These are phyloP conservation scores for Aphidius colemani DNA, from an alignment of 2,888 invertebrate species.

Conservation along the genomic window DNA sequence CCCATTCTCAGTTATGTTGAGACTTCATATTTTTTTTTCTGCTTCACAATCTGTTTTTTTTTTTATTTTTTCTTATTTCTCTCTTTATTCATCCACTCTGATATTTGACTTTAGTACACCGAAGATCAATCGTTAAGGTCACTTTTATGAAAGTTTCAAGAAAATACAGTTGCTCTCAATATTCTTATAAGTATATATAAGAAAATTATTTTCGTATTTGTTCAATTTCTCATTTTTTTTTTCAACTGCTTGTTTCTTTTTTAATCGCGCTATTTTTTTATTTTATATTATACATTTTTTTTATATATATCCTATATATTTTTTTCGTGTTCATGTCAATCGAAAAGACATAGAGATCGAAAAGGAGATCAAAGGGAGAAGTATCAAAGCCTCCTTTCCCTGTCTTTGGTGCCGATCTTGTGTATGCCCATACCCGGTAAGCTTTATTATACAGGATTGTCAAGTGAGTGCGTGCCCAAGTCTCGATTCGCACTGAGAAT, in stretches of 20 bases:
- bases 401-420: slow-evolving; percentile 46
- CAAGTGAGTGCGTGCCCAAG: slow-evolving; percentile 31
- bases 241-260: background rate
- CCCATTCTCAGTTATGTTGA: too few relatives aligned
- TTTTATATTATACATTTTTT: background rate
- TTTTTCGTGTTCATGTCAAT: slow-evolving; percentile 13
- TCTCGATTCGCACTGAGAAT: slow-evolving; percentile 20
- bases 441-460: slow-evolving; percentile 49
- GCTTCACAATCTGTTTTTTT: too few relatives aligned
- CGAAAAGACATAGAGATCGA: slow-evolving; percentile 16
- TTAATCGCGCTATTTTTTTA: background rate
- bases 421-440: slow-evolving; percentile 50
- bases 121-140: slow-evolving; percentile 19
- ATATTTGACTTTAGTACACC: slow-evolving; percentile 18
- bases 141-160: slow-evolving; percentile 1
- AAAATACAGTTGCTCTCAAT: too few relatives aligned
- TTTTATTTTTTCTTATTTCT: too few relatives aligned
- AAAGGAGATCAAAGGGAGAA: slow-evolving; percentile 36
- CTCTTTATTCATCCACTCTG: background rate
- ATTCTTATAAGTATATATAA: too few relatives aligned
- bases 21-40: too few relatives aligned
- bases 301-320: background rate
- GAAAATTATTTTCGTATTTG: too few relatives aligned
- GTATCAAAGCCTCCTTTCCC: slow-evolving; percentile 43
- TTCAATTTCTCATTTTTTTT: too few relatives aligned